phyloP scores from a whole-genome alignment of 2,113 vertebrate species.

The western clawed frog (Xenopus tropicalis) region DNA sequence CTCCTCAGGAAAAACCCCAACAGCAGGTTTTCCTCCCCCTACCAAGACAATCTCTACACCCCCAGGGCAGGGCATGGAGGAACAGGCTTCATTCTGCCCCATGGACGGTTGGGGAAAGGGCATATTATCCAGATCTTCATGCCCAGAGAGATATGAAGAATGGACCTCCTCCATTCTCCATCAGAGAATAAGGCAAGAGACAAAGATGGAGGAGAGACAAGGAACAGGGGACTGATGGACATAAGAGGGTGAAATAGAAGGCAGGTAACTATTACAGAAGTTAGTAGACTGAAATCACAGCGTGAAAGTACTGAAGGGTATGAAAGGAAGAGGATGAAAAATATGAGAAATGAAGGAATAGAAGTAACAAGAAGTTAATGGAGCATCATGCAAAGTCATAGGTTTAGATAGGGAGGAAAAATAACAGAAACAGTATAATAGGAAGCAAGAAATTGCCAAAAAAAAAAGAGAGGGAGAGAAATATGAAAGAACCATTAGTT shows the following conservation, averaged over 20 bases:
- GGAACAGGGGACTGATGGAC: background rate
- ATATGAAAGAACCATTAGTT: too few relatives aligned
- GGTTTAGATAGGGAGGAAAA: too few relatives aligned
- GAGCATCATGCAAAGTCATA: too few relatives aligned
- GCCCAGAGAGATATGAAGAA: conserved; percentile 18
- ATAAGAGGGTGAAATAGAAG: too few relatives aligned
- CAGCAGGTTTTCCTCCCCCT: conserved; percentile 2
- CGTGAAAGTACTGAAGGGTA: background rate
- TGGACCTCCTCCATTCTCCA: conserved; percentile 34
- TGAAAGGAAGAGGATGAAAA: too few relatives aligned
- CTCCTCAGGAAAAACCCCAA: conserved; percentile 12
- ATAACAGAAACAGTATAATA: too few relatives aligned
- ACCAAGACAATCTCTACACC: conserved; percentile 25
- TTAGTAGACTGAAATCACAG: background rate
- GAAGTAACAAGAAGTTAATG: too few relatives aligned
- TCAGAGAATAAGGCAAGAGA: background rate
- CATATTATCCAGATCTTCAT: conserved; percentile 8
- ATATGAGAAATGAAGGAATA: too few relatives aligned
- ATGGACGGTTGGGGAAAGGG: background rate
- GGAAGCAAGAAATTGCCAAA: too few relatives aligned
- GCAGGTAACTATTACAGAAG: background rate
- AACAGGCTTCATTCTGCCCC: conserved; percentile 25
- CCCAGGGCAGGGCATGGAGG: conserved; percentile 11
- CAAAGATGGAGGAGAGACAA: conserved; percentile 1
- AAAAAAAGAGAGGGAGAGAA: too few relatives aligned